Evolutionary conservation across 2,888 invertebrate species (phyloP).

Genomic region (Operophtera brumata): DNA sequence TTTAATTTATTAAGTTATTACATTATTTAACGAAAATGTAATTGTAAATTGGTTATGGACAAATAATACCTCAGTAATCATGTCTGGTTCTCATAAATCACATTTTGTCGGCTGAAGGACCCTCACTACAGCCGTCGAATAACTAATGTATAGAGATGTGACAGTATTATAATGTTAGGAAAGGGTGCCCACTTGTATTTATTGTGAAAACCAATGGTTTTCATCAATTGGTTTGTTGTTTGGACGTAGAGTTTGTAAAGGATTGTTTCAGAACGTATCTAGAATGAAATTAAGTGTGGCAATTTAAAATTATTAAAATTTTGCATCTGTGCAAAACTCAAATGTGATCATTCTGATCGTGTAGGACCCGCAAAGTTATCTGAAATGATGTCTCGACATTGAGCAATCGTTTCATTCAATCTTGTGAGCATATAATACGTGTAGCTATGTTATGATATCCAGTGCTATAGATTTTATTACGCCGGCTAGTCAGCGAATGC

Average conservation of each 20-base stretch:
- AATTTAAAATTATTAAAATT: slow-evolving; percentile 16
- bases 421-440: slow-evolving; percentile 12
- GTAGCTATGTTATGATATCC: slow-evolving; percentile 27
- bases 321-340: slow-evolving; percentile 13
- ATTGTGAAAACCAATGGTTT: slow-evolving; percentile 14
- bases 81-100: slow-evolving; percentile 53
- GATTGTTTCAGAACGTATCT: slow-evolving; percentile 15
- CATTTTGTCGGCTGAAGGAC: slow-evolving; percentile 38
- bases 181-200: slow-evolving; percentile 20
- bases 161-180: slow-evolving; percentile 35
- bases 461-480: slow-evolving; percentile 39
- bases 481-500: slow-evolving; percentile 44
- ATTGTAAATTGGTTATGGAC: slow-evolving; percentile 47
- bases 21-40: slow-evolving; percentile 41
- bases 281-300: slow-evolving; percentile 23
- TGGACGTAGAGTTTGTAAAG: slow-evolving; percentile 12
- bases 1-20: slow-evolving; percentile 69
- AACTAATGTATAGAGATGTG: slow-evolving; percentile 22
- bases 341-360: slow-evolving; percentile 17
- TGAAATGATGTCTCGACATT: slow-evolving; percentile 9
- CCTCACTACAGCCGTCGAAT: slow-evolving; percentile 19
- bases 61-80: slow-evolving; percentile 56
- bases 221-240: slow-evolving; percentile 16
- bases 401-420: slow-evolving; percentile 18
- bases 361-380: slow-evolving; percentile 14